Evolutionary conservation across 2,888 invertebrate species (phyloP), one percentile per base, ranked within the genome.

Genomic region (Oegoconia quadripuncta): DNA sequence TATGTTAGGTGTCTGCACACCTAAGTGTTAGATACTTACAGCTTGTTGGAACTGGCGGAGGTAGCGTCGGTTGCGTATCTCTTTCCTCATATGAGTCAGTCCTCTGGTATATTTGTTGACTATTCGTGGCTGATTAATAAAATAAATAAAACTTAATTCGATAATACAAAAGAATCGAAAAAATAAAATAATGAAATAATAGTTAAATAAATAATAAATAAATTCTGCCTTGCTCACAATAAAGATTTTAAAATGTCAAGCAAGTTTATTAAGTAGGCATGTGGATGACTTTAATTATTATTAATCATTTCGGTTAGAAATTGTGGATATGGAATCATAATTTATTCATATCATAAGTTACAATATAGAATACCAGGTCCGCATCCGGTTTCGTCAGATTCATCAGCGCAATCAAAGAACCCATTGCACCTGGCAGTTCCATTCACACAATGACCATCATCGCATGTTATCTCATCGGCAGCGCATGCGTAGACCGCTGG

Each of bases 371-470:
- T 32, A 31, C 31, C 31, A 23, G 25, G 9, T 1, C 52, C 48
- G 45, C 82, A 82, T 33, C 55, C 47, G 2, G 33, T 36, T 49
- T 83, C 83, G 38, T 81, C 83, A 1, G 81, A 73, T n/a, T 74
- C 76, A 51, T 91, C 88, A 26, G 44, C 43, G 48, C 90, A 90
- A 15, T 90, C 87, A 0, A 3, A 25, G 3, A 42, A 46, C 13
- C 81, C 71, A 56, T 92, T 76, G 55, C 89, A 89, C 26, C 77
- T 55, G 15, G 63, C 59, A 11, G 70, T 59, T 13, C 55, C 52
- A 13, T 82, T 66, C 31, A 91, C 72, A 69, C 91, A 91, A 39
- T 73, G 74, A 47, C 89, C 88, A 51, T 87, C 88, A 38, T 78
- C 74, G 70, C 93, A 93, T 37, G 75, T 80, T 23, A 73, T 52